Conservation (phyloP, 2,113 vertebrate genomes). For the Chrysemys picta region DNA sequence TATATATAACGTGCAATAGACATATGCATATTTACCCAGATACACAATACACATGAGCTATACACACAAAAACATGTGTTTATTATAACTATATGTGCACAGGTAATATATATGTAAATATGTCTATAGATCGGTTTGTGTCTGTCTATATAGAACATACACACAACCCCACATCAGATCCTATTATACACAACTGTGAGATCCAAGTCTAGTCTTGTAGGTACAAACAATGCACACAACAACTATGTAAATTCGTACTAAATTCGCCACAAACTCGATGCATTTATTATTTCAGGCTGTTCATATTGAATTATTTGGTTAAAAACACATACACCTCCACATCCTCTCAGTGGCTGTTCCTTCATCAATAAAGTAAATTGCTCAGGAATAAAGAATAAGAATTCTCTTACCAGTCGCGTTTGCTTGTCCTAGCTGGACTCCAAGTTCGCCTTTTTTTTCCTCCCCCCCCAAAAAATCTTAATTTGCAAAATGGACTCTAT, state of each 20-base stretch:
- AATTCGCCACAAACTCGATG: background rate
- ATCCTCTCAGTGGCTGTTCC: background rate
- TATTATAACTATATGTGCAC: background rate
- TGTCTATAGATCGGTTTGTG: too few species aligned
- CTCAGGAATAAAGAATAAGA: background rate
- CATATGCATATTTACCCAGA: too few species aligned
- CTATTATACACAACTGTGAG: background rate
- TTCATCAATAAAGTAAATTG: background rate
- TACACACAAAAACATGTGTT: too few species aligned
- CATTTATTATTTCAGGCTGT: background rate
- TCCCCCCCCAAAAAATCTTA: background rate
- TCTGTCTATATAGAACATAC: background rate
- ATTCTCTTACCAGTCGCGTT: constrained; percentile 16
- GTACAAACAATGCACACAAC: background rate
- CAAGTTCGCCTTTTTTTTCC: background rate
- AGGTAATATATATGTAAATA: background rate
- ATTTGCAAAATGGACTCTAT: background rate
- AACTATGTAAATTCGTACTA: background rate
- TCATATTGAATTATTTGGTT: background rate
- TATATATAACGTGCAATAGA: too few species aligned
- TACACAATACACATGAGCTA: too few species aligned
- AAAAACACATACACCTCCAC: background rate
- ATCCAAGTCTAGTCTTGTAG: background rate
- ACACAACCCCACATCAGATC: background rate
- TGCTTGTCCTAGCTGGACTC: background rate